Percentiles rank a stretch among this genome's conserved stretches.
phyloP scores from a whole-genome alignment of 64 coral and sea anemone genomes.

The Actinia tenebrosa region DNA sequence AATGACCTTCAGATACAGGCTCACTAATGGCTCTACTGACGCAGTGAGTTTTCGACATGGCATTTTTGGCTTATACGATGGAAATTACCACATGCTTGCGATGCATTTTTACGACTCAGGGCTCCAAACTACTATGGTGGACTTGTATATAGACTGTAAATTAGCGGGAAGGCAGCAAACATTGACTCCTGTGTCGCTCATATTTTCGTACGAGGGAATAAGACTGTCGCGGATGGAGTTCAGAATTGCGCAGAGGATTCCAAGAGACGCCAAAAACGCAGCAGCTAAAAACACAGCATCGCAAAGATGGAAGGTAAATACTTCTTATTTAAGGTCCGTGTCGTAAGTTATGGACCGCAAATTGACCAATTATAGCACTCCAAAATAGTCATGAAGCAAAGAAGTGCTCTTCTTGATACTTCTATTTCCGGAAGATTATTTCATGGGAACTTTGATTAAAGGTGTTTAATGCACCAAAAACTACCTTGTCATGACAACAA shows the following conservation, averaged over 20 bases:
- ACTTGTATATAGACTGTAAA: slow-evolving; percentile 80
- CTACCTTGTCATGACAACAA: no score
- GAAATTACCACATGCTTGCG: slow-evolving; percentile 47
- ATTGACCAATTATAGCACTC: no score
- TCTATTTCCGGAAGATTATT: no score
- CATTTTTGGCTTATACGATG: slow-evolving; percentile 35
- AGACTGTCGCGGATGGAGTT: slow-evolving; percentile 63
- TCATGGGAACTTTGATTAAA: no score
- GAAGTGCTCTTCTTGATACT: no score
- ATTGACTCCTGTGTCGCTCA: slow-evolving; percentile 31
- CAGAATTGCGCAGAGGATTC: slow-evolving; percentile 49
- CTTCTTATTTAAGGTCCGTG: not conserved
- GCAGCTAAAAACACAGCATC: no score
- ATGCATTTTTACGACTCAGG: slow-evolving; percentile 53
- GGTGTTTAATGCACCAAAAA: no score
- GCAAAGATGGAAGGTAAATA: not conserved
- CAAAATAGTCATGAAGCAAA: no score
- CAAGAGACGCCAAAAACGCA: no score
- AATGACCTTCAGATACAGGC: slow-evolving; percentile 55
- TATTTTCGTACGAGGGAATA: slow-evolving; percentile 74
- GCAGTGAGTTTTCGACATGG: slow-evolving; percentile 35
- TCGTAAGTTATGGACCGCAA: not conserved
- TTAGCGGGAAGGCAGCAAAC: slow-evolving; percentile 44
- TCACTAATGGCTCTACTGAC: slow-evolving; percentile 32
- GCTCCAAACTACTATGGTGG: slow-evolving; percentile 32